Evolutionary conservation across 2,113 vertebrate species (phyloP), one percentile per base, ranked within the genome.

Genomic region (Prionailurus bengalensis): DNA sequence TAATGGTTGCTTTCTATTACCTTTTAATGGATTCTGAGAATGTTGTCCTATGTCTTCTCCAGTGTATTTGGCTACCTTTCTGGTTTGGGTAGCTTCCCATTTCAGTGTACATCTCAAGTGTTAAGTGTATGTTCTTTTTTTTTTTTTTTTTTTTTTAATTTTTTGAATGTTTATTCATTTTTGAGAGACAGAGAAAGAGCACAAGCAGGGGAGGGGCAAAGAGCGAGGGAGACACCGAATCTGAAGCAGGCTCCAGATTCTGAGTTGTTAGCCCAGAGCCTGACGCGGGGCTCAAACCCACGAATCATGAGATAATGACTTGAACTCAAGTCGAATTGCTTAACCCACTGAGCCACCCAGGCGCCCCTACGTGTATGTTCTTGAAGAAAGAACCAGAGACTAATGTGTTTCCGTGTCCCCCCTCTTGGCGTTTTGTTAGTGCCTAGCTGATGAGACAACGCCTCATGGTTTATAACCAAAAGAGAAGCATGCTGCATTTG

Each of bases 321-420:
- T 23, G 58, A 61, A 21, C 58, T 7, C 8, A 61, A 61, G 58
- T 61, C 21, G 21, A 61, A 23, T 23, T 61, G 58, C 58, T 61
- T 61, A 61, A 61, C 58, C 21, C 25, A 61, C 58, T 23, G 58
- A 61, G 58, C 58, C 58, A 61, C 58, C 19, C 58, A 61, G 21
- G 21, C 21, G 8, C 58, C 58, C 58, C 21, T 61, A 0, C 61
- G 65, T 94, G 68, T 65, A 5, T 13, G 14, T 63, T 12, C 76
- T 76, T 92, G 61, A 89, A 92, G 78, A 86, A 80, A 70, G 79
- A 97, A 39, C 58, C 85, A 45, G 95, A 87, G 74, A 25, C 65
- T 51, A 9, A 74, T 21, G 23, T 21, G 1, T 2, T 95, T 68
- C 76, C 70, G 19, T 65, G 39, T 55, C 91, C 17, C n/a, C 86